Evolutionary conservation across 2,797 vertebrate species (phyloP).

Genomic region (Pachyuromys duprasi): DNA sequence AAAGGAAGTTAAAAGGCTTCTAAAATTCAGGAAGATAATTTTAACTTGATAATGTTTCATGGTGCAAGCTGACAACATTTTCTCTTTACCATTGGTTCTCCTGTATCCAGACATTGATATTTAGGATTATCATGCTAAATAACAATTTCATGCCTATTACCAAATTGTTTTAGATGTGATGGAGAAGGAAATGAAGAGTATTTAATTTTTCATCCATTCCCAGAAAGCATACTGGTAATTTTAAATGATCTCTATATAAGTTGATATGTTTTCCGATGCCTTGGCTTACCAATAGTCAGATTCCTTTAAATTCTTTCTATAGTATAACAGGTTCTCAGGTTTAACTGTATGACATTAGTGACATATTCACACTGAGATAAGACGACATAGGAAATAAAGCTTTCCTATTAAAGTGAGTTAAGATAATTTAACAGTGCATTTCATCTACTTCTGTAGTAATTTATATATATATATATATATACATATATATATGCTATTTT

Average conservation of each 20-base stretch:
- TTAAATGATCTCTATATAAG: not conserved
- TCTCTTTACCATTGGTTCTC: slow-evolving; percentile 65
- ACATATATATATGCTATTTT: slow-evolving; percentile 72
- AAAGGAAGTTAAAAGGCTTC: slow-evolving; percentile 74
- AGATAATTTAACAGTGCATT: slow-evolving; percentile 74
- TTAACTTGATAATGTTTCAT: slow-evolving; percentile 76
- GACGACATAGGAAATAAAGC: slow-evolving; percentile 63
- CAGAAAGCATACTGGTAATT: slow-evolving; percentile 12
- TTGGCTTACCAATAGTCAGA: slow-evolving; percentile 76
- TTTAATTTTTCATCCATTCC: not conserved
- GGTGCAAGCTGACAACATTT: slow-evolving; percentile 34
- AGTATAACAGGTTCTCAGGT: slow-evolving; percentile 78
- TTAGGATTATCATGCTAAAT: slow-evolving; percentile 63
- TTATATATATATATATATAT: slow-evolving; percentile 75
- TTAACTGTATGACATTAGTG: slow-evolving; percentile 60
- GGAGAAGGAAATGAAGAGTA: slow-evolving; percentile 34
- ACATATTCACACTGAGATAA: slow-evolving; percentile 79
- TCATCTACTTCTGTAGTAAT: slow-evolving; percentile 72
- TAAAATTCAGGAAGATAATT: slow-evolving; percentile 78
- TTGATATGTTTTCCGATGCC: slow-evolving; percentile 42
- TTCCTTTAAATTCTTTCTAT: slow-evolving; percentile 45
- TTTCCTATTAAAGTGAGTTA: slow-evolving; percentile 80
- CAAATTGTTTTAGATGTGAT: slow-evolving; percentile 58
- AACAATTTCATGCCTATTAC: slow-evolving; percentile 44
- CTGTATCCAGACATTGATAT: slow-evolving; percentile 43